Evolutionary conservation across 2,888 invertebrate genomes (phyloP), one percentile per base, ranked within the genome.

Genomic region (Drosophila bunnanda): DNA sequence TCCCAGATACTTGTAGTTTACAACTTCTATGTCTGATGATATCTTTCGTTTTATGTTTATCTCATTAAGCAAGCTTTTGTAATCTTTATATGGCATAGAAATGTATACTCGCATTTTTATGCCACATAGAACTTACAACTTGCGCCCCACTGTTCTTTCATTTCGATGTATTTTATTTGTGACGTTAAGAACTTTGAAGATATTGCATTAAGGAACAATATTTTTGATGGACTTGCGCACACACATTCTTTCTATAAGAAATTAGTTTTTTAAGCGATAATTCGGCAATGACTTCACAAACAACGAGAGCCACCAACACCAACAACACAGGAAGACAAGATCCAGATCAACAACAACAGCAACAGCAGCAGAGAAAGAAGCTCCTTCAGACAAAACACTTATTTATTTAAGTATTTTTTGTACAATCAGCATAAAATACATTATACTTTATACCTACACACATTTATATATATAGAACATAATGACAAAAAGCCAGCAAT

Each of bases 51-150:
- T 17, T 44, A 22, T 75, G 53, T 67, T 36, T 48, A 30, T 46
- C 25, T 22, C 2, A 15, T 15, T 48, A 15, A 17, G 34, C 56
- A 12, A 46, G 44, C 53, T 22, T 58, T 86, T 81, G 82, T 80
- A 67, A 78, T 72, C 84, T 89, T 87, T 89, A 78, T 78, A 57
- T 76, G 89, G 78, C 65, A 78, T 87, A 78, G 59, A 15, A n/a
- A n/a, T n/a, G n/a, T 1, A 2, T 1, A 6, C 38, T 15, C 20
- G 12, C 15, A 44, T 17, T 25, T 12, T 17, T 62, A 66, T 87
- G 60, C 81, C 89, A 83, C 36, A 66, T 82, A 80, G 78, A 82
- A 75, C 72, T 87, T 89, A 89, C 88, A 75, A 52, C 32, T 22
- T 32, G 20, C 52, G 25, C 25, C 44, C 12, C 10, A 22, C 44